These are phyloP conservation scores for Cyrtodaria siliqua DNA, from an alignment of 2,888 invertebrate genomes.

Conservation along the genomic window DNA sequence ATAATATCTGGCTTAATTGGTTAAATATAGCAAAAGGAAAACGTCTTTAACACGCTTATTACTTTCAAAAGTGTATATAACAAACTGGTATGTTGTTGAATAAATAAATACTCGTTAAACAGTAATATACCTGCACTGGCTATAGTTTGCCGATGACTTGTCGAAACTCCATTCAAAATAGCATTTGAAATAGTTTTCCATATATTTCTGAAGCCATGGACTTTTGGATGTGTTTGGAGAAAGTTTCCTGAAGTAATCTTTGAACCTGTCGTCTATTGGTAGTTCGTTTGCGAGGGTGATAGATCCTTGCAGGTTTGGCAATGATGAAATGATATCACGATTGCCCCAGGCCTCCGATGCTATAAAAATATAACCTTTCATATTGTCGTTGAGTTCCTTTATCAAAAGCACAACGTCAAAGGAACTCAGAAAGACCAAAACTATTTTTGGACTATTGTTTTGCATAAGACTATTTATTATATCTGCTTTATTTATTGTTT, in stretches of 20 bases:
- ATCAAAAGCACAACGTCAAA: slow-evolving; percentile 28
- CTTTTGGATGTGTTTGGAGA: neutral
- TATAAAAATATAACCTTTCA: slow-evolving; percentile 19
- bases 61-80: too few relatives aligned
- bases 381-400: slow-evolving; percentile 4
- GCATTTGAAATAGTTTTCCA: slow-evolving; percentile 30
- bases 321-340: slow-evolving; percentile 21
- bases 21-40: too few relatives aligned
- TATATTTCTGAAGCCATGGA: slow-evolving; percentile 28
- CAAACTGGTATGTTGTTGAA: too few relatives aligned
- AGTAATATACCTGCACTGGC: slow-evolving; percentile 22
- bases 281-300: slow-evolving; percentile 32
- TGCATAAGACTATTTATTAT: slow-evolving; percentile 6
- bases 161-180: slow-evolving; percentile 35
- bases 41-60: too few relatives aligned
- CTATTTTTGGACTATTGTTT: slow-evolving; percentile 14
- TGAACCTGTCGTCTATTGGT: slow-evolving; percentile 6
- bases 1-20: too few relatives aligned
- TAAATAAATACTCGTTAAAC: too few relatives aligned
- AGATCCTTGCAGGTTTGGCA: slow-evolving; percentile 24
- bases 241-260: slow-evolving; percentile 11
- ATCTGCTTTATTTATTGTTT: neutral
- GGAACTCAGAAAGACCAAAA: slow-evolving; percentile 32
- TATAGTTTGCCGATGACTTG: slow-evolving; percentile 7
- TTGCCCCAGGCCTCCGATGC: slow-evolving; percentile 46